phyloP scores from a whole-genome alignment of 2,113 vertebrate species.

The Zeus faber region DNA sequence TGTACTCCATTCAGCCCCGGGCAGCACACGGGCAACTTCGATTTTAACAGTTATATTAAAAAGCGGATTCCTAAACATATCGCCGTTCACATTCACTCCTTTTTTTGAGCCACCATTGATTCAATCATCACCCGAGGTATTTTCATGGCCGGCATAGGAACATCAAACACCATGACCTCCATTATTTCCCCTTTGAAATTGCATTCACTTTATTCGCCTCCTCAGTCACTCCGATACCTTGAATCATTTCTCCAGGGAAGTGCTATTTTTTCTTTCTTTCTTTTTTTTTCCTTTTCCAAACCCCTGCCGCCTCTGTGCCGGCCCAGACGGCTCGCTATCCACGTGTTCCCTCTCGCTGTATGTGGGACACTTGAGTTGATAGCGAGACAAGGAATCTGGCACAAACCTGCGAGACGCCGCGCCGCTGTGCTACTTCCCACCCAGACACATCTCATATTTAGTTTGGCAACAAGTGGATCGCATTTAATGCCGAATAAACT shows the following conservation, averaged over 20 bases:
- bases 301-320: conserved; percentile 60
- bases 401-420: conserved; percentile 46
- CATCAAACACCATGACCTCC: conserved; percentile 68
- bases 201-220: conserved; percentile 65
- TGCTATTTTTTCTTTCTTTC: conserved; percentile 57
- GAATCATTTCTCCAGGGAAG: conserved; percentile 69
- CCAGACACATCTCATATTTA: conserved; percentile 4
- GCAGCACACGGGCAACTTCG: conserved; percentile 37
- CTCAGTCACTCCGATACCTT: conserved; percentile 60
- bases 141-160: conserved; percentile 54
- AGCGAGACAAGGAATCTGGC: conserved; percentile 55
- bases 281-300: too few relatives aligned
- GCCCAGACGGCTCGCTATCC: conserved; percentile 57
- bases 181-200: conserved; percentile 73
- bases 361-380: conserved; percentile 67
- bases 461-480: background rate
- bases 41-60: conserved; percentile 58
- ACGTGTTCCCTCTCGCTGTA: conserved; percentile 59
- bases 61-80: conserved; percentile 39
- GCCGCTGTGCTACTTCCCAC: conserved; percentile 34
- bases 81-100: conserved; percentile 58
- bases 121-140: conserved; percentile 62
- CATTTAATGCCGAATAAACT: background rate
- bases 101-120: conserved; percentile 61
- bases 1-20: conserved; percentile 29